Evolutionary conservation across 1,140 invertebrate species (phyloP).

Genomic region (Rhagoletis zephyria): DNA sequence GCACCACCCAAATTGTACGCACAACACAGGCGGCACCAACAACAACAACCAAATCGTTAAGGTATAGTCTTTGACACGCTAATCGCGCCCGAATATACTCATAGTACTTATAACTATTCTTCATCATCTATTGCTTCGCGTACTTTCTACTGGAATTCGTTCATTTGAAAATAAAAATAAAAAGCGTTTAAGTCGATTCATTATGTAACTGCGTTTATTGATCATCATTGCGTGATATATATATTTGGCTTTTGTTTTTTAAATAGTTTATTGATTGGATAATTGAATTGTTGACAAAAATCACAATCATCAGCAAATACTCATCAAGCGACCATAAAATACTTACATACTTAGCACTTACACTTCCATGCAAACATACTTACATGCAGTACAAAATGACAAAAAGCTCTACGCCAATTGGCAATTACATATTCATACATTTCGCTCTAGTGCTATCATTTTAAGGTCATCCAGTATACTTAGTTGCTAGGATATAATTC

Average conservation of each 20-base stretch:
- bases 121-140: slow-evolving; percentile 36
- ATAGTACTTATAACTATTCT: neutral
- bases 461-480: neutral
- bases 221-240: slow-evolving; percentile 6
- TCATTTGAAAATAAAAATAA: neutral
- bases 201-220: slow-evolving; percentile 4
- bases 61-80: slow-evolving; percentile 41
- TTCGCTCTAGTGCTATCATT: neutral
- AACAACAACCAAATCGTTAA: slow-evolving; percentile 45
- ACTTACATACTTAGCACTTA: too few relatives aligned
- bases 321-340: neutral
- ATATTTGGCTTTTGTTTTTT: slow-evolving; percentile 16
- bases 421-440: neutral
- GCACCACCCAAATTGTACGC: slow-evolving; percentile 9
- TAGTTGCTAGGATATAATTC: too few relatives aligned
- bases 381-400: neutral
- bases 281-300: slow-evolving; percentile 19
- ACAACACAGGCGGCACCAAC: slow-evolving; percentile 13
- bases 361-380: neutral
- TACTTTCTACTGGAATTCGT: neutral
- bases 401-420: too few relatives aligned
- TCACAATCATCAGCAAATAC: neutral
- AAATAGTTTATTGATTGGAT: slow-evolving; percentile 11
- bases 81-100: neutral
- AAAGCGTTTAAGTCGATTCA: neutral